Evolutionary conservation across 2,888 invertebrate genomes (phyloP), one percentile per base, ranked within the genome.

Genomic region (Tridacna gigas): DNA sequence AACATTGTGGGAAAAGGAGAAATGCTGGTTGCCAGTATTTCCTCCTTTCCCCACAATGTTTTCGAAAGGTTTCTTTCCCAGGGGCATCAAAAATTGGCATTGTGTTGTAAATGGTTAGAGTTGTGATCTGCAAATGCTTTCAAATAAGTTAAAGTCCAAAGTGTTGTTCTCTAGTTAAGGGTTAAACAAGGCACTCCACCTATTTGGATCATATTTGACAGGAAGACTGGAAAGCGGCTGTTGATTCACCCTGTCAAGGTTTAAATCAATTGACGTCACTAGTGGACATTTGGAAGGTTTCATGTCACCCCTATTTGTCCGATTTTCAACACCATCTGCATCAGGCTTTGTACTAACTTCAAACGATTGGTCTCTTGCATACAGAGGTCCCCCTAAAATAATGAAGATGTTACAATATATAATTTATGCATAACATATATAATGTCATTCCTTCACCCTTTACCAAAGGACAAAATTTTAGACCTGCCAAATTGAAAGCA

Each of bases 151-250:
- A 9, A 56, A 20, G 1, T 56, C 56, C 56, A 15, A 20, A 20
- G 9, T 20, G 1, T 56, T 56, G 15, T 15, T 56, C 5, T 5
- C 2, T 5, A 56, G 11, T 56, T 4, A 37, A 37, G 7, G 56
- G 56, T 56, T 56, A 56, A 56, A 56, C 1, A 20, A 3, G 1
- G 56, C 15, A 56, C 25, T 51, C 61, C 66, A 91, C 91, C 89
- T 91, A 86, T 93, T 92, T 0, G 92, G 90, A 76, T 93, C 90
- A 83, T 79, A 78, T 78, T 80, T 88, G 26, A 77, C 79, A 51
- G 22, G 47, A 45, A 20, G 51, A 2, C 48, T 9, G 20, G 22
- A 51, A n/a, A 51, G 51, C n/a, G 93, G 92, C 77, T 93, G 93
- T 66, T 91, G 83, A 74, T 93, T 91, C 0, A 93, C 60, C 63